These are phyloP conservation scores for Goniozus legneri DNA, from an alignment of 1,140 invertebrate species.

Conservation along the genomic window DNA sequence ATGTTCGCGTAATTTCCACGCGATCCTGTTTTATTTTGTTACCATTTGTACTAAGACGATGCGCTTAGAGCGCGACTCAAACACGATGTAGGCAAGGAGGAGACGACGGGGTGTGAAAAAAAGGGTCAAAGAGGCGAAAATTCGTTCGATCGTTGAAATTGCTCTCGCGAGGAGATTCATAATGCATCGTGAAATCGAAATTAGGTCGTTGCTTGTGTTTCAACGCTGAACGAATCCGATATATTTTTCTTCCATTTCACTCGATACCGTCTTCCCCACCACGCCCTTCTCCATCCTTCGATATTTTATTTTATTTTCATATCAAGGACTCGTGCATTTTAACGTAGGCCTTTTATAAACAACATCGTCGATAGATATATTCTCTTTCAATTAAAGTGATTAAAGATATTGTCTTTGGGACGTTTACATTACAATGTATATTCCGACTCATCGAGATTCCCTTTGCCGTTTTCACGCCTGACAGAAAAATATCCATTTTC, in stretches of 20 bases:
- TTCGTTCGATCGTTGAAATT: not conserved
- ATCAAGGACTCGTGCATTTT: constrained; percentile 10
- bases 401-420: constrained; percentile 50
- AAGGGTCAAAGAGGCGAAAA: too few relatives aligned
- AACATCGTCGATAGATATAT: constrained; percentile 24
- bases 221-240: not conserved
- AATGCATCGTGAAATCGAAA: not conserved
- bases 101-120: too few relatives aligned
- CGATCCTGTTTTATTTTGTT: not conserved
- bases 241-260: not conserved
- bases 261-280: not conserved
- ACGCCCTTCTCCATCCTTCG: constrained; percentile 7
- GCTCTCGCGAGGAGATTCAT: not conserved
- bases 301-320: constrained; percentile 8
- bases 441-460: constrained; percentile 20
- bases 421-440: constrained; percentile 46
- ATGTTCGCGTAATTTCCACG: not conserved
- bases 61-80: not conserved
- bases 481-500: constrained; percentile 6
- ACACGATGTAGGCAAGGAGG: not conserved
- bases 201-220: too few relatives aligned
- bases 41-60: not conserved
- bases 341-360: constrained; percentile 21
- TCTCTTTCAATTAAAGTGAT: constrained; percentile 33
- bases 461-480: constrained; percentile 16